Evolutionary conservation across 2,888 invertebrate genomes (phyloP), one percentile per base, ranked within the genome.

Genomic region (Cylloceria caligata): DNA sequence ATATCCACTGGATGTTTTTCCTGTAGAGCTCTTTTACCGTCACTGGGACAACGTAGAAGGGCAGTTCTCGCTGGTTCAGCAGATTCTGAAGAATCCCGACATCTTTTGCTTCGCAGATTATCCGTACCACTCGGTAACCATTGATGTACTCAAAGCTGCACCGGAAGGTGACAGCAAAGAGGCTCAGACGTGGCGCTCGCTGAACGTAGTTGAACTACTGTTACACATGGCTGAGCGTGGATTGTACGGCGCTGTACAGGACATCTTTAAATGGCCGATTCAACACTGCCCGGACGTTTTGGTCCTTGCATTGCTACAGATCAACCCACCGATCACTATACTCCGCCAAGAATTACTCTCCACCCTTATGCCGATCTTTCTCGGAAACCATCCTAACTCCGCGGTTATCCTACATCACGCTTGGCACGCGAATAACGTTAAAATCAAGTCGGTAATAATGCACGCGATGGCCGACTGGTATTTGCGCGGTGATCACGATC

Each of bases 401-500:
- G 98, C 97, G 30, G 97, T 98, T n/a, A 97, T 99, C 84, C 94
- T 99, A 74, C 98, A 99, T 93, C 97, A 98, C 91, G 98, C 98
- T 3, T 99, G 99, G 99, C 97, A 98, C 91, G 95, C 96, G 71
- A 96, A 96, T 89, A 95, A 95, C 86, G 93, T 94, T 47, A 94
- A 95, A 72, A 95, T 97, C 71, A 96, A 97, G 86, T 95, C 96
- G 2, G 95, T 97, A 79, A 96, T 99, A 82, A 98, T 99, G 97
- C 97, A 98, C 89, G 96, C 98, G 1, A 99, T 99, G 99, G 98
- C 98, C 0, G 98, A 99, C 85, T 99, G 99, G 98, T 99, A 99
- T 93, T 95, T 97, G 86, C 95, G 96, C 84, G 98, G 96, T 34
- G 98, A 99, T 89, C 96, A 97, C 89, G 99, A 99, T 93, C 99